Evolutionary conservation across 1,140 invertebrate genomes (phyloP), one percentile per base, ranked within the genome.

Genomic region (Gryon sp.): DNA sequence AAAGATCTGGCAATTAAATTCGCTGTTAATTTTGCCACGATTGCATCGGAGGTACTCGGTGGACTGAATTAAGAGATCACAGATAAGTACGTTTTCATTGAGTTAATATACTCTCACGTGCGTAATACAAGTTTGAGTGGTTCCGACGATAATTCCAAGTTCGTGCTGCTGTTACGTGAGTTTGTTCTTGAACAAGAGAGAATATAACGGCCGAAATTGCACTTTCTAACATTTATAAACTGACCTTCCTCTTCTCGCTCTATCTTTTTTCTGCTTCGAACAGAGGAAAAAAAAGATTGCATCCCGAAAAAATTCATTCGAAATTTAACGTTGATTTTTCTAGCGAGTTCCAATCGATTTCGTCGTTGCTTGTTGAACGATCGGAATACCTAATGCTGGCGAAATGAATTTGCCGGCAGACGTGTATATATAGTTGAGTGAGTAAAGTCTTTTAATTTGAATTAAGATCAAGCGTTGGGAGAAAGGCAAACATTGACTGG

Each of bases 71-170:
- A 76, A 60, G 65, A 69, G 63, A 76, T 76, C 73, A 32, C 34
- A 68, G 72, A 76, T 76, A 76, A 60, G 63, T 69, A 69, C 57
- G 65, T 59, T 76, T 76, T 69, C 73, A 70, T 76, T 76, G 73
- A 65, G 65, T 76, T 77, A 70, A 77, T 66, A 72, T 41, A 66
- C 52, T 69, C 45, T 70, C 65, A 72, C 60, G 59, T 60, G 74
- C 38, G 74, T 77, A 70, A 77, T 66, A 76, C 66, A 76, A 76
- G 74, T 76, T 76, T 72, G 66, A 77, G 74, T 60, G 65, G 50
- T 70, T 76, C 50, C 53, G 40, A 70, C 60, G 74, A 70, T 72
- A 77, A 72, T 77, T 70, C 50, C 15, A 62, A 77, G 66, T 77
- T 77, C 59, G 74, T 66, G 66, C 65, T 18, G 66, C 52, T 43